Conservation (phyloP, 2,797 vertebrate species). For the Otus scops region DNA sequence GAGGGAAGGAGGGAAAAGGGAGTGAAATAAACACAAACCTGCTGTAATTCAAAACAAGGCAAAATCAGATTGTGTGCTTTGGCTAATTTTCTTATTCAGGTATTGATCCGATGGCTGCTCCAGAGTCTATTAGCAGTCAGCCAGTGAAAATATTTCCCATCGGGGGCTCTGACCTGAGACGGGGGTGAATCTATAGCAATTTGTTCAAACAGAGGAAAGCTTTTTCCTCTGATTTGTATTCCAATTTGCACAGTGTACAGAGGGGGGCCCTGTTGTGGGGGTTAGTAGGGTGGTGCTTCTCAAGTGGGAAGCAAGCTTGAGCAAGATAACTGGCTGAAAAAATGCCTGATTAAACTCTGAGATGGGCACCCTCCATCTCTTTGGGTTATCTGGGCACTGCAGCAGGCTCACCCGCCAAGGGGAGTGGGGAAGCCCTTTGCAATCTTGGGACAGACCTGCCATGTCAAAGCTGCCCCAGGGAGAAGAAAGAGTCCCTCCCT, state of each 20-base stretch:
- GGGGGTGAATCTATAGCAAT: slow-evolving; percentile 81
- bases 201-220: slow-evolving; percentile 81
- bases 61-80: slow-evolving; percentile 75
- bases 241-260: slow-evolving; percentile 73
- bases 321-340: not conserved
- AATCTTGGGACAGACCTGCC: not conserved
- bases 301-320: not conserved
- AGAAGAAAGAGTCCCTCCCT: not conserved
- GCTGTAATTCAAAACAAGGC: slow-evolving; percentile 75
- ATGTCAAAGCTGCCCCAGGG: not conserved
- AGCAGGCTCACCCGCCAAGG: not conserved
- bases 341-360: not conserved
- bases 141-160: slow-evolving; percentile 83
- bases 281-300: not conserved
- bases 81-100: slow-evolving; percentile 79
- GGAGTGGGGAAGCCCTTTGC: not conserved
- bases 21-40: slow-evolving; percentile 48
- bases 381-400: not conserved
- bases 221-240: slow-evolving; percentile 80
- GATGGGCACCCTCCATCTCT: not conserved
- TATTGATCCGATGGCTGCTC: slow-evolving; percentile 78
- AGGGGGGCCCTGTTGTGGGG: not conserved
- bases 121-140: slow-evolving; percentile 83
- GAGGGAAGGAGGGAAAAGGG: slow-evolving; percentile 18
- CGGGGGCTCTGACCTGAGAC: slow-evolving; percentile 79